Percentiles rank a stretch among this genome's conserved stretches.
Conservation (phyloP, 2,888 invertebrate species). For the Diachrysia chrysitis region DNA sequence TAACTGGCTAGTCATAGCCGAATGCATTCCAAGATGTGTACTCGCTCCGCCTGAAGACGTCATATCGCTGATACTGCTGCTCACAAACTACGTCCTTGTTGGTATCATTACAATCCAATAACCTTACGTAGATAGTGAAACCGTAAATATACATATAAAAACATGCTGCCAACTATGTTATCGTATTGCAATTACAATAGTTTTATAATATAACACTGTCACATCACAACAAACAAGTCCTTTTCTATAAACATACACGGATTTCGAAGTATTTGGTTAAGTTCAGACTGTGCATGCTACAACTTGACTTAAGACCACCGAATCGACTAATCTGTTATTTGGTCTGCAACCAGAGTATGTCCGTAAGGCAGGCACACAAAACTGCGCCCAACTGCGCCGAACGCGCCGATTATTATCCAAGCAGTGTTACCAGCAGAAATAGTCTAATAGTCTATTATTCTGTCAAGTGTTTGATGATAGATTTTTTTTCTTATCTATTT, state of each 20-base stretch:
- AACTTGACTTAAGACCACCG: conserved; percentile 8
- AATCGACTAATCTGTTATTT: not conserved
- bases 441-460: no score
- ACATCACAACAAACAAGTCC: conserved; percentile 38
- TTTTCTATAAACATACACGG: conserved; percentile 15
- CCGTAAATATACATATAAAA: conserved; percentile 32
- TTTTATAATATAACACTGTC: conserved; percentile 28
- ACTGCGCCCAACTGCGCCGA: no score
- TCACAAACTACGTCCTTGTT: conserved; percentile 67
- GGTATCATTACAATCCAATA: conserved; percentile 67
- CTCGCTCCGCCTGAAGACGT: conserved; percentile 74
- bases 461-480: no score
- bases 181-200: conserved; percentile 7
- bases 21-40: conserved; percentile 70
- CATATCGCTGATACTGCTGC: conserved; percentile 69
- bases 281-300: conserved; percentile 19
- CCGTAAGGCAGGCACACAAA: not conserved
- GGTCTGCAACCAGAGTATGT: not conserved
- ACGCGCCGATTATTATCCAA: conserved; percentile 6
- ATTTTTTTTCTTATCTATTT: no score
- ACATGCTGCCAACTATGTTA: conserved; percentile 31
- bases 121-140: conserved; percentile 50
- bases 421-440: not conserved
- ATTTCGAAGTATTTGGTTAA: conserved; percentile 14
- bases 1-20: conserved; percentile 69